These are phyloP conservation scores for Erpornis zantholeuca DNA, from an alignment of 2,113 vertebrate species.

Conservation along the genomic window DNA sequence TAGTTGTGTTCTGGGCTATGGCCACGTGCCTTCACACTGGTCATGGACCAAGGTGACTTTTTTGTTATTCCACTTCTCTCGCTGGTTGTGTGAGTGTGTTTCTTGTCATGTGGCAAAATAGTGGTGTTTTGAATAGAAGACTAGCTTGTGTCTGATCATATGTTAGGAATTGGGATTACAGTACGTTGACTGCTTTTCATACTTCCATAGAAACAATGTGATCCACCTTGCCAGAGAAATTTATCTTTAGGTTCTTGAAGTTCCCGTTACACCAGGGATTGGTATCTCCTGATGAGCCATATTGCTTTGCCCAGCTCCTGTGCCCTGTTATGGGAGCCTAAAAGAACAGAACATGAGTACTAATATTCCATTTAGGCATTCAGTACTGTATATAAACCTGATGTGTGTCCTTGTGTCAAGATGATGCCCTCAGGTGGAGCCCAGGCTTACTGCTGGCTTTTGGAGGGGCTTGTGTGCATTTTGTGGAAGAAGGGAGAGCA, in stretches of 20 bases:
- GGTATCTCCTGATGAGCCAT: not conserved
- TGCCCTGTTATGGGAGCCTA: not conserved
- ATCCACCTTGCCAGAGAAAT: not conserved
- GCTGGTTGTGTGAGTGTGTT: not conserved
- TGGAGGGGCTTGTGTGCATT: not conserved
- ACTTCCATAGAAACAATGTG: not conserved
- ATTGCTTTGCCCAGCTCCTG: not conserved
- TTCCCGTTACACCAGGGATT: not conserved
- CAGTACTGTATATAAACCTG: not conserved
- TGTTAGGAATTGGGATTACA: not conserved
- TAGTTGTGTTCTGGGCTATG: accelerated
- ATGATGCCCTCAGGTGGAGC: constrained; percentile 3
- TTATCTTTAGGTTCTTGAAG: not conserved
- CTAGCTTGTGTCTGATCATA: not conserved
- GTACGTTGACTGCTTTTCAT: not conserved
- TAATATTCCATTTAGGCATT: not conserved
- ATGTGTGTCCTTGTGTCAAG: not conserved
- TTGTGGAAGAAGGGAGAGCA: not conserved
- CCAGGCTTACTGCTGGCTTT: not conserved
- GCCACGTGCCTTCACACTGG: not conserved
- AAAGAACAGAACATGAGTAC: not conserved
- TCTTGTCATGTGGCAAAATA: not conserved
- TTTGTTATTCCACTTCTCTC: not conserved
- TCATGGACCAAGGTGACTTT: not conserved
- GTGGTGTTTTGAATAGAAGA: not conserved